Percentiles rank a stretch among this genome's conserved stretches.
These are phyloP conservation scores for Ciconia stormi DNA, from an alignment of 2,113 vertebrate species.

Conservation along the genomic window DNA sequence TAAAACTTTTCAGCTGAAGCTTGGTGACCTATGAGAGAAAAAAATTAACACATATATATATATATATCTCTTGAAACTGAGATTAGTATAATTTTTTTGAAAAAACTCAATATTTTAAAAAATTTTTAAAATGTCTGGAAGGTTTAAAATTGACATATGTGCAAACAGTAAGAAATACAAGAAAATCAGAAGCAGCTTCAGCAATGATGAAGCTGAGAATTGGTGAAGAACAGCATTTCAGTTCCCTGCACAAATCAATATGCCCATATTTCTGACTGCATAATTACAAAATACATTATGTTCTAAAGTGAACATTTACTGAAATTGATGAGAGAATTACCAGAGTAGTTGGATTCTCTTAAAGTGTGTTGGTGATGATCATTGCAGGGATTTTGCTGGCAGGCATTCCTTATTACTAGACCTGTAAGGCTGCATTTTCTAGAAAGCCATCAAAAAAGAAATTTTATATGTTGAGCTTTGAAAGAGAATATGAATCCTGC, in stretches of 20 bases:
- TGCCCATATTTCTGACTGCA: background rate
- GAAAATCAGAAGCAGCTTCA: background rate
- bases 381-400: background rate
- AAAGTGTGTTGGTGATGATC: background rate
- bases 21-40: background rate
- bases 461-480: background rate
- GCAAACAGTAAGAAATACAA: background rate
- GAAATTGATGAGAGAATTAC: background rate
- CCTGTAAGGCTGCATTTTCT: background rate
- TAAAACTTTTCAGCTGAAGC: background rate
- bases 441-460: slow-evolving; percentile 1
- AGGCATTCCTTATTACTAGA: background rate
- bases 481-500: background rate
- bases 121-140: background rate
- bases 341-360: background rate
- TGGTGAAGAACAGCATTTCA: background rate
- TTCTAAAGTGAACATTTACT: background rate
- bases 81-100: background rate
- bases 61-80: background rate
- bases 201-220: background rate
- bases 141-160: background rate
- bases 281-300: slow-evolving; percentile 21
- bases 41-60: background rate
- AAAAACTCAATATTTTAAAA: background rate
- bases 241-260: background rate